Base-by-base conservation (phyloP, 2,113 vertebrate species). In the Strix aluco region DNA sequence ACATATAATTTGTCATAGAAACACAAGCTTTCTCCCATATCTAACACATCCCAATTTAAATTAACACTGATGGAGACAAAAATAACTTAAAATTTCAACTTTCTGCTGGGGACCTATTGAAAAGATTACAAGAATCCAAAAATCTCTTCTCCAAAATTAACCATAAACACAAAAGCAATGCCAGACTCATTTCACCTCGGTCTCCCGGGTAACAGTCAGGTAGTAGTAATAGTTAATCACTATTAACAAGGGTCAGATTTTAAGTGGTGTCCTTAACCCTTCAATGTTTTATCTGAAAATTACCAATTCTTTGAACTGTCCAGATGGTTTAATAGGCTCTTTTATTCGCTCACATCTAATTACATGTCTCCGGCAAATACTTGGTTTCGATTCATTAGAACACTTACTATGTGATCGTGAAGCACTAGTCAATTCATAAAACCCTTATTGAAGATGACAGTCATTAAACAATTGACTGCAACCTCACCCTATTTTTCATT, bases 301-400 rank as follows among this genome's bases (percentile, higher is more conserved):
- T 84, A 79, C n/a, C 55, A 74, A 88, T 80, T 61, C 62, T 95
- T 96, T 95, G 71, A 97, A 86, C 72, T 81, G 49, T 82, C 88
- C 74, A 88, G 90, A 93, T 88, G 78, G 83, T 90, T 78, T 95
- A 94, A 84, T 86, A 81, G n/a, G 49, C 23, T 90, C 13, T 88
- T 93, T 92, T 44, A 86, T 94, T 90, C 13, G 2, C 27, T 95
- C n/a, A 67, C 8, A 70, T 92, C 67, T 96, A 95, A 94, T 92
- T 96, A 92, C 69, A 92, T 82, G 47, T 94, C 74, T 95, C 46
- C 44, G 6, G 5, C 78, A 97, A 96, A 94, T 96, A 93, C 91
- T 97, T 96, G 49, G 58, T 36, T 92, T 63, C 11, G 11, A 96
- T 94, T 96, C 88, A 77, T 90, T 82, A 58, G 72, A 95, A 44